phyloP scores from a whole-genome alignment of 2,797 vertebrate genomes.

The Phylloscopus collybita region DNA sequence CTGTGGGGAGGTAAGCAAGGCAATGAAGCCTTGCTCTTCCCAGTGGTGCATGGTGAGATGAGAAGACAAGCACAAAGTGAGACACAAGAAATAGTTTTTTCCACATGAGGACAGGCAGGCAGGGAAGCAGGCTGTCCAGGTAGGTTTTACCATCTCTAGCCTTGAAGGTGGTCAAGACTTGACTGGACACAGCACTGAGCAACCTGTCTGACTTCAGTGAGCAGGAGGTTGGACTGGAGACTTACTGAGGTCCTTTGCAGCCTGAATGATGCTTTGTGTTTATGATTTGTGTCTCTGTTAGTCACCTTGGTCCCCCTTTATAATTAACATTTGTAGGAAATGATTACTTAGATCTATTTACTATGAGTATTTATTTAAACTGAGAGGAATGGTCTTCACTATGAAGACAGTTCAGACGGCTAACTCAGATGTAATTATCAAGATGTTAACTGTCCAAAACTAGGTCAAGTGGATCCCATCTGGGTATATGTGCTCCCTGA shows the following conservation, averaged over 20 bases:
- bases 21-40: background rate
- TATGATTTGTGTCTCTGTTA: background rate
- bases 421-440: background rate
- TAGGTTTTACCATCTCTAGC: background rate
- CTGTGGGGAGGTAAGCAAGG: background rate
- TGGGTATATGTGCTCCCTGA: background rate
- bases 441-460: background rate
- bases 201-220: background rate
- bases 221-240: background rate
- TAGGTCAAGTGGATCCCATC: background rate
- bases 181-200: background rate
- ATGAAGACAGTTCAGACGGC: background rate
- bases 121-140: background rate
- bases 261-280: background rate
- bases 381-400: background rate
- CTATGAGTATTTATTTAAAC: background rate
- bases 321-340: background rate
- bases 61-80: background rate
- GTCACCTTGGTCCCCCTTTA: background rate
- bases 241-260: background rate
- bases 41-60: background rate
- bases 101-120: accelerated
- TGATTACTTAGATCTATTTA: background rate
- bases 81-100: background rate
- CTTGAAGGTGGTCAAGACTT: background rate